These are phyloP conservation scores for Caenorhabditis briggsae DNA, from an alignment of 1,140 invertebrate genomes.

Conservation along the genomic window DNA sequence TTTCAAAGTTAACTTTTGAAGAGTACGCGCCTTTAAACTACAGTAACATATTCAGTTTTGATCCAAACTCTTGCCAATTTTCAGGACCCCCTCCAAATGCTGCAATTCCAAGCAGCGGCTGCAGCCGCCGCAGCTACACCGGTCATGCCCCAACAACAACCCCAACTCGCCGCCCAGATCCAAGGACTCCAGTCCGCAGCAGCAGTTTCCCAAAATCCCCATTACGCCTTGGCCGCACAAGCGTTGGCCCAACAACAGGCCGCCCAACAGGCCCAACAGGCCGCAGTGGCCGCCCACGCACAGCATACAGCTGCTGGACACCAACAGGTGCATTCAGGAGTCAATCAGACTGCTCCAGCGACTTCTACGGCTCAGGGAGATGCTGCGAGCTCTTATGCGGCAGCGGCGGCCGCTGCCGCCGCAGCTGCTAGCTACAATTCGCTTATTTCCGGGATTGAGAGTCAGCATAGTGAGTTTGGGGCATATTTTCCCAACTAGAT, in stretches of 20 bases:
- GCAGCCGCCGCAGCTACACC: constrained; percentile 39
- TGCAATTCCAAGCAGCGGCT: constrained; percentile 51
- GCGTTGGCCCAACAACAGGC: constrained; percentile 88
- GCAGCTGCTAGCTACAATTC: constrained; percentile 54
- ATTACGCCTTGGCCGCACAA: constrained; percentile 83
- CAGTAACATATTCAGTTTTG: too few relatives aligned
- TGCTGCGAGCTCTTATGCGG: constrained; percentile 91
- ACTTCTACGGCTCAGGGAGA: constrained; percentile 78
- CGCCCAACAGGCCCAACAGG: constrained; percentile 89
- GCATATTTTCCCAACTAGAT: too few relatives aligned
- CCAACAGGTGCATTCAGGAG: constrained; percentile 6
- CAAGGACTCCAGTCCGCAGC: constrained; percentile 80
- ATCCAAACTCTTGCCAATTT: too few relatives aligned
- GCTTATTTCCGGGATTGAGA: constrained; percentile 51
- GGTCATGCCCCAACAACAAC: constrained; percentile 12
- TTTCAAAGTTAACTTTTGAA: too few relatives aligned
- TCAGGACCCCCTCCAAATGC: constrained; percentile 37
- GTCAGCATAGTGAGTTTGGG: constrained; percentile 55
- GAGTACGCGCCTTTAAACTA: too few relatives aligned
- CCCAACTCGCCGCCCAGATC: constrained; percentile 57
- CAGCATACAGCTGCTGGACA: constrained; percentile 18
- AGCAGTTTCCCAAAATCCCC: constrained; percentile 85
- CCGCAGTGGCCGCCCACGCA: constrained; percentile 59
- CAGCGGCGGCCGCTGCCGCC: constrained; percentile 58
- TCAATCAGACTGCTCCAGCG: background rate